phyloP scores from a whole-genome alignment of 2,797 vertebrate genomes.

The Xenentodon cancila region DNA sequence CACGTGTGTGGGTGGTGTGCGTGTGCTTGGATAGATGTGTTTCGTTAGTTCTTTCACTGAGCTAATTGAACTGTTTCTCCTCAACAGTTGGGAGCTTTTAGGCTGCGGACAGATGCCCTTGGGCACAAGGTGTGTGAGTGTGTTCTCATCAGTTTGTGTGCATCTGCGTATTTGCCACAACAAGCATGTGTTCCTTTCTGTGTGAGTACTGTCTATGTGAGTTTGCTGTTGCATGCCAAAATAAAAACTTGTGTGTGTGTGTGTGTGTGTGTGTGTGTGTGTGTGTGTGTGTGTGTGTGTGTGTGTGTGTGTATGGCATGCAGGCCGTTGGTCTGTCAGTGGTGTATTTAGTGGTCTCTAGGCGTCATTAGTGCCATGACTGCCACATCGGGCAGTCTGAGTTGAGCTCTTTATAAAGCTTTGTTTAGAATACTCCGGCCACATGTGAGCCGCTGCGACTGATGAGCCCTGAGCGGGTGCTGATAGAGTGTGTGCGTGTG shows the following conservation, averaged over 20 bases:
- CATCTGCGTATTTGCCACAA: slow-evolving; percentile 53
- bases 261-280: slow-evolving; percentile 39
- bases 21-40: slow-evolving; percentile 68
- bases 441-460: slow-evolving; percentile 85
- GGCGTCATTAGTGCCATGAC: slow-evolving; percentile 85
- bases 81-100: slow-evolving; percentile 89
- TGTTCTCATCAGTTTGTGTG: slow-evolving; percentile 57
- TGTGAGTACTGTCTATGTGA: slow-evolving; percentile 53
- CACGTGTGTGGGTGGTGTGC: slow-evolving; percentile 27
- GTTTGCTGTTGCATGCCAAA: slow-evolving; percentile 75
- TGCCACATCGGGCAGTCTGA: slow-evolving; percentile 83
- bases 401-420: slow-evolving; percentile 89
- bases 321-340: slow-evolving; percentile 73
- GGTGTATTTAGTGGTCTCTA: slow-evolving; percentile 81
- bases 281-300: slow-evolving; percentile 46
- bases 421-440: slow-evolving; percentile 90
- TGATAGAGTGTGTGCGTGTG: slow-evolving; percentile 72
- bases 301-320: slow-evolving; percentile 56
- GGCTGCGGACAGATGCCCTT: slow-evolving; percentile 88
- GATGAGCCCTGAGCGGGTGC: slow-evolving; percentile 79
- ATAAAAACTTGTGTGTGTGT: slow-evolving; percentile 48
- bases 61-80: slow-evolving; percentile 88
- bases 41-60: slow-evolving; percentile 75
- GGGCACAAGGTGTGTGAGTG: slow-evolving; percentile 75
- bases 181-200: slow-evolving; percentile 62